phyloP scores from a whole-genome alignment of 1,140 invertebrate species.

The Polyergus mexicanus region DNA sequence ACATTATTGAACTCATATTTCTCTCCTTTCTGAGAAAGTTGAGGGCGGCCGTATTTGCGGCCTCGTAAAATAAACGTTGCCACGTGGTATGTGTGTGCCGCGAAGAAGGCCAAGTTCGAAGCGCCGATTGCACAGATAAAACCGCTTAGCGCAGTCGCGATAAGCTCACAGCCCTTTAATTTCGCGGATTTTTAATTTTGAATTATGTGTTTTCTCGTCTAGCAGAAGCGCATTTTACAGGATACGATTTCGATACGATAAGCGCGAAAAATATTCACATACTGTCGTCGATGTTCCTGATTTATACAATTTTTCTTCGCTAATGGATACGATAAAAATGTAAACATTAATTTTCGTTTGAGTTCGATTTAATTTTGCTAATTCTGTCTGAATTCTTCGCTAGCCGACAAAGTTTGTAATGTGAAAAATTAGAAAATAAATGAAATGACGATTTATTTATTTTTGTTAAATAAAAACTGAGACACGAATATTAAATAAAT shows the following conservation, averaged over 20 bases:
- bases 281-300: not conserved
- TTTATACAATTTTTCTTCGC: not conserved
- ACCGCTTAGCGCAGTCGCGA: conserved; percentile 6
- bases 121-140: conserved; percentile 65
- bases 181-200: not conserved
- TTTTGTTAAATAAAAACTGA: not conserved
- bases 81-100: conserved; percentile 61
- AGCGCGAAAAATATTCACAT: not conserved
- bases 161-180: not conserved
- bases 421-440: not conserved
- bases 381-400: not conserved
- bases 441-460: not conserved
- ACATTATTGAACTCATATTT: conserved; percentile 67
- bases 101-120: conserved; percentile 76
- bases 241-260: not conserved
- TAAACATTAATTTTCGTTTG: not conserved
- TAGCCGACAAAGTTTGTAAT: not conserved
- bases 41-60: conserved; percentile 70
- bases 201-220: not conserved
- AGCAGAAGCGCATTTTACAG: not conserved
- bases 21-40: conserved; percentile 71
- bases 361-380: not conserved
- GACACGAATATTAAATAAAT: not conserved
- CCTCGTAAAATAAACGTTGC: conserved; percentile 75
- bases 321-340: not conserved